phyloP scores from a whole-genome alignment of 2,113 vertebrate genomes.

The Perognathus longimembris region DNA sequence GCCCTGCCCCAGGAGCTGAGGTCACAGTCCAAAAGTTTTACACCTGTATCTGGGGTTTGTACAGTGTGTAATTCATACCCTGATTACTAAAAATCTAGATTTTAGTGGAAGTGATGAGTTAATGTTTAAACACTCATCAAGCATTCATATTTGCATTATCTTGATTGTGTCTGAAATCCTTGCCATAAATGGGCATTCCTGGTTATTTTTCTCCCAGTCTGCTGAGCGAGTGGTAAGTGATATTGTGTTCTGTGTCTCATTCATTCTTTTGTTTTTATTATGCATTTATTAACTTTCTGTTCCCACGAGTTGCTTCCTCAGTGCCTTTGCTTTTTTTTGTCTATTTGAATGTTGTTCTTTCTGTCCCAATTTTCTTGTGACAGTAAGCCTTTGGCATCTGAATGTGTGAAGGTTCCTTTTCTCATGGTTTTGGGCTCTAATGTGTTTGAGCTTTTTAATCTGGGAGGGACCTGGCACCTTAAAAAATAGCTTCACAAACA shows the following conservation, averaged over 20 bases:
- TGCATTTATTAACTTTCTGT: neutral
- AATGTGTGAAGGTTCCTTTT: neutral
- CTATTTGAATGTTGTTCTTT: neutral
- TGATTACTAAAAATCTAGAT: neutral
- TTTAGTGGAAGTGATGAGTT: neutral
- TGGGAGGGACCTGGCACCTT: no score
- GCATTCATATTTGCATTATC: neutral
- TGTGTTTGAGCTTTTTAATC: neutral
- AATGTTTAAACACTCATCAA: neutral
- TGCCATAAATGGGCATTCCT: neutral
- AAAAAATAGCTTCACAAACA: no score
- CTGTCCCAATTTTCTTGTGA: neutral
- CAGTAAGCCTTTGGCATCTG: neutral
- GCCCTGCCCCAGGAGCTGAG: neutral
- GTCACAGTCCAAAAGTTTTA: neutral
- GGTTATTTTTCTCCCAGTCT: neutral
- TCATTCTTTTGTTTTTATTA: neutral
- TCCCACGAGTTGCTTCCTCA: neutral
- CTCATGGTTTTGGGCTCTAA: neutral
- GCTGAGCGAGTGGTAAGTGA: neutral
- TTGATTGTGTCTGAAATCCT: neutral
- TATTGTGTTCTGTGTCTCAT: neutral
- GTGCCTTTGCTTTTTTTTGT: neutral
- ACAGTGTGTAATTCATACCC: neutral
- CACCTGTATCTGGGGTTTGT: neutral